Conservation (phyloP, 1,140 invertebrate genomes). For the Pomacea maculata region DNA sequence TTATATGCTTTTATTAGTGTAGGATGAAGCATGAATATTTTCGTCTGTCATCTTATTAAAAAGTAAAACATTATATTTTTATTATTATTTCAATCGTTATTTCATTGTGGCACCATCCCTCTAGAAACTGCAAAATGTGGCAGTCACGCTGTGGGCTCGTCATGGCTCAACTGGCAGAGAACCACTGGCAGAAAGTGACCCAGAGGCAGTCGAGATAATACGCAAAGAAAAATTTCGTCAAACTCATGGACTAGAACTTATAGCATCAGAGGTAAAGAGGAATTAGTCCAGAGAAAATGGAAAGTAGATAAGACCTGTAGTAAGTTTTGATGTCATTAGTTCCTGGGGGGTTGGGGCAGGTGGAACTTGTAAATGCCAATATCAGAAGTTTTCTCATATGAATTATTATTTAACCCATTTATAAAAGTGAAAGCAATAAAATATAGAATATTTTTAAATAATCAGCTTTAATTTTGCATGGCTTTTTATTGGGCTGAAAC, state of each 20-base stretch:
- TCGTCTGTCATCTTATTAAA: too few species aligned
- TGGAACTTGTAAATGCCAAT: not conserved
- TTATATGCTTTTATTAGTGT: not conserved
- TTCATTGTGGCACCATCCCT: not conserved
- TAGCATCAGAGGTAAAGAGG: conserved; percentile 59
- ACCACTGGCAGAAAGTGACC: conserved; percentile 71
- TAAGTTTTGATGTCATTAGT: not conserved
- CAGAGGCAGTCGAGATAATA: conserved; percentile 86
- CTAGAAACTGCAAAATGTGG: conserved; percentile 8
- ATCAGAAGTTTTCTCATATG: not conserved
- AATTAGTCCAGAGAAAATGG: not conserved
- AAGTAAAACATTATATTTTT: too few species aligned
- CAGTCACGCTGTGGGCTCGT: not conserved
- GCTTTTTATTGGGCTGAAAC: not conserved
- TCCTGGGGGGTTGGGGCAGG: too few species aligned
- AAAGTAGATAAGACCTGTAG: not conserved
- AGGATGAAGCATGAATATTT: too few species aligned
- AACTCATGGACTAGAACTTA: conserved; percentile 81
- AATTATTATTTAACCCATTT: not conserved
- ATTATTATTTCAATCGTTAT: too few species aligned
- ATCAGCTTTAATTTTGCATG: not conserved
- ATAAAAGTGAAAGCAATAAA: not conserved
- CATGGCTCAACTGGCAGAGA: conserved; percentile 53
- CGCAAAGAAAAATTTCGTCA: conserved; percentile 89
- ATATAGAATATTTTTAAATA: not conserved